A percentile compares a stretch with the other conserved stretches of the same genome.
Conservation (phyloP, 1,140 invertebrate genomes). For the Caenorhabditis briggsae region DNA sequence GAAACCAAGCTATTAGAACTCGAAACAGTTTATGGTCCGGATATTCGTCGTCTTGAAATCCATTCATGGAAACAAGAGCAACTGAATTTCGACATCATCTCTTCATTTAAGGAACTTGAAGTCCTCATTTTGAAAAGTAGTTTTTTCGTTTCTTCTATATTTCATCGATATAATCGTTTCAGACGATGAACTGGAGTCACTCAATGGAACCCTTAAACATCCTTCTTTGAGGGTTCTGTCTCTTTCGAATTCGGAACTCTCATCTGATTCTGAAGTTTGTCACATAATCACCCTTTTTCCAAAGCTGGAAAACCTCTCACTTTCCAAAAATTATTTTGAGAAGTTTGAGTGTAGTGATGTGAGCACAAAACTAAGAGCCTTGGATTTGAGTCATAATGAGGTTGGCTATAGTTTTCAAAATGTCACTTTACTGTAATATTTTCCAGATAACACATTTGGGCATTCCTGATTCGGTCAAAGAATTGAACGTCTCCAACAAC, state of each 20-base stretch:
- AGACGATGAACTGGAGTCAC: conserved; percentile 3
- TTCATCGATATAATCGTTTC: not conserved
- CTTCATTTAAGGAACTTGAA: not conserved
- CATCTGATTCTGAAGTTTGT: conserved; percentile 23
- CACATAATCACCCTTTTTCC: not conserved
- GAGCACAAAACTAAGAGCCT: not conserved
- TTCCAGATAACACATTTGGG: not conserved
- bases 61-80: conserved; percentile 4
- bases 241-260: conserved; percentile 1
- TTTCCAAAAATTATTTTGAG: conserved; percentile 24
- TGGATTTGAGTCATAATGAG: conserved; percentile 23
- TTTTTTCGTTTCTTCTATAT: not conserved
- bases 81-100: not conserved
- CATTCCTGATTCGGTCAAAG: not conserved
- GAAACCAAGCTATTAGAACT: conserved; percentile 19
- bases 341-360: conserved; percentile 6
- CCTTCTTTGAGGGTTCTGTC: not conserved
- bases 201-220: not conserved
- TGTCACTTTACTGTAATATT: no score
- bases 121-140: conserved; percentile 1
- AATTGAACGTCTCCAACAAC: conserved; percentile 11
- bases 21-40: not conserved
- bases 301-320: not conserved
- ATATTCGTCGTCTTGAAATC: conserved; percentile 21
- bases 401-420: not conserved